These are phyloP conservation scores for Lordiphosa andalusiaca DNA, from an alignment of 2,888 invertebrate species.

Conservation along the genomic window DNA sequence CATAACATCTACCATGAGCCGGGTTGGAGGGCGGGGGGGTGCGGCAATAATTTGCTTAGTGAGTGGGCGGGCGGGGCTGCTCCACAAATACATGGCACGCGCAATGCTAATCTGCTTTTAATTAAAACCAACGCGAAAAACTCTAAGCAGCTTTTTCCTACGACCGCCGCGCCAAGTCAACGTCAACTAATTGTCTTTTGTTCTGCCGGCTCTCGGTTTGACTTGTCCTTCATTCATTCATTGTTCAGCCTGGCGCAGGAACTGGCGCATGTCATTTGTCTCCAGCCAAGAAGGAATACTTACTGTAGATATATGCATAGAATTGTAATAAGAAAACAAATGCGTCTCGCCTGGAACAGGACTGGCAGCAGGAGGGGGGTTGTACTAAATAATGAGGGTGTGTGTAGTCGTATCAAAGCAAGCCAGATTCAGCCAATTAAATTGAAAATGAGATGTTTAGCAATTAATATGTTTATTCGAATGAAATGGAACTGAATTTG, in stretches of 20 bases:
- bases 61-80: constrained; percentile 13
- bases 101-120: constrained; percentile 70
- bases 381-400: constrained; percentile 19
- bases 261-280: constrained; percentile 42
- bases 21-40: neutral
- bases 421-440: constrained; percentile 32
- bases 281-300: constrained; percentile 27
- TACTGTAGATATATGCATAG: constrained; percentile 4
- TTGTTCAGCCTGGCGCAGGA: constrained; percentile 20
- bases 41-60: constrained; percentile 50
- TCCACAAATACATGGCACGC: constrained; percentile 51
- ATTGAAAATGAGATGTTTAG: constrained; percentile 16
- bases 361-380: constrained; percentile 15
- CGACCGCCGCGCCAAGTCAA: neutral
- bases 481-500: constrained; percentile 1
- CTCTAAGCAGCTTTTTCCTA: constrained; percentile 55
- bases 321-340: constrained; percentile 48
- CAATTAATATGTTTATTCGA: constrained; percentile 11
- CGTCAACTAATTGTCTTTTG: constrained; percentile 56
- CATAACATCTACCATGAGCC: constrained; percentile 12
- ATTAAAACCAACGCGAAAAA: constrained; percentile 58
- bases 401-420: constrained; percentile 8
- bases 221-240: constrained; percentile 29
- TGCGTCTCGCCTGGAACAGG: constrained; percentile 34
- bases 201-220: constrained; percentile 31